Evolutionary conservation across 2,113 vertebrate species (phyloP), one percentile per base, ranked within the genome.

Genomic region (Jaculus jaculus): DNA sequence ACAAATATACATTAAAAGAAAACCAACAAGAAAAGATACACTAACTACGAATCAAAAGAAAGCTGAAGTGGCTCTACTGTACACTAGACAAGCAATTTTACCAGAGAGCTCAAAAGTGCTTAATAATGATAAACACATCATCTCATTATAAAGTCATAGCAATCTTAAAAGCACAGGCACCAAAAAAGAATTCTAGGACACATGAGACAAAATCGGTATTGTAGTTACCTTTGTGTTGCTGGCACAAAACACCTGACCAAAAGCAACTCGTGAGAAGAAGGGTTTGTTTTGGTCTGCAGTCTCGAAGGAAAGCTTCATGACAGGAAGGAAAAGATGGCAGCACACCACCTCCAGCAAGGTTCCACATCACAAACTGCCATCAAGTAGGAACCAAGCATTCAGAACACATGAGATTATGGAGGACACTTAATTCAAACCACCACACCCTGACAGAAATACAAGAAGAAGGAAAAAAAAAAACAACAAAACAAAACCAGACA

Each of bases 21-120:
- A 92, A 85, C 92, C 28, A 77, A 54, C 18, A 92, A 12, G 73
- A 87, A 92, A 75, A 89, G 60, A 92, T 32, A 69, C 0, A 68
- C 30, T 28, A 93, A 89, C 89, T 78, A 81, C 20, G 73, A 90
- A 92, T 58, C 58, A 61, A n/a, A 91, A 91, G 72, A 95, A 96
- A 89, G 65, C 30, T 79, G 32, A 54, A 75, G 61, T 32, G 61
- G 20, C 21, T 93, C 79, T 90, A 82, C 47, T 72, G 65, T 4
- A 65, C 13, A 91, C 28, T 47, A 87, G 72, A 84, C 12, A 82
- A 82, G 23, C 10, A 85, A 51, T 87, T 86, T 89, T 90, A 77
- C 42, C 82, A 94, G 89, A 24, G 7, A 68, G 34, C 91, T 87
- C 93, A 65, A 10, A 58, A 89, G 51, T 28, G 78, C 58, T 92